These are phyloP conservation scores for Tapirus terrestris DNA, from an alignment of 2,113 vertebrate genomes.

Conservation along the genomic window DNA sequence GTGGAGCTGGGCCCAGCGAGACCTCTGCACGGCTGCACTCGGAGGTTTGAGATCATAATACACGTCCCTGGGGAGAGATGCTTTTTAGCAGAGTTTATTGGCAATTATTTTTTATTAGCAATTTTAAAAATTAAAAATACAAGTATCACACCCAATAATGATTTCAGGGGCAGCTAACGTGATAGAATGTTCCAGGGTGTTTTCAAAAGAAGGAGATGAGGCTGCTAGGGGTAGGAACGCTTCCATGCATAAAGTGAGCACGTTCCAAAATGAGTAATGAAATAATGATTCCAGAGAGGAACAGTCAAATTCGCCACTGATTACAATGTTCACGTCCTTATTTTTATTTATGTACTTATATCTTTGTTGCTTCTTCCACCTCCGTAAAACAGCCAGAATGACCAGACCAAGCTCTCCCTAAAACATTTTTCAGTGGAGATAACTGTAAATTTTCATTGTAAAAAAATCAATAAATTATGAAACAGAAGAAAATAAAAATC, in stretches of 20 bases:
- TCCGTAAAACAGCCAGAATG: conserved; percentile 36
- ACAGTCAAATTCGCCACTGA: background rate
- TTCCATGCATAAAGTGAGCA: background rate
- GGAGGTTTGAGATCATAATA: background rate
- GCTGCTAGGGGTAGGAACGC: background rate
- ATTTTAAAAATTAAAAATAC: conserved; percentile 60
- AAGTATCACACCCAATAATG: conserved; percentile 58
- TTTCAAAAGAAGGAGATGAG: conserved; percentile 46
- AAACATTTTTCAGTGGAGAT: conserved; percentile 35
- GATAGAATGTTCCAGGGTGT: conserved; percentile 12
- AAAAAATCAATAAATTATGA: conserved; percentile 26
- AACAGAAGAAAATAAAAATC: conserved; percentile 48
- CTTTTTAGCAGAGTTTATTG: conserved; percentile 62
- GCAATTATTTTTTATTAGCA: conserved; percentile 61
- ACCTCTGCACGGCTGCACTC: background rate
- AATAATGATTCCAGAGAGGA: conserved; percentile 35
- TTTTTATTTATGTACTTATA: background rate
- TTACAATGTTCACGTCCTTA: background rate
- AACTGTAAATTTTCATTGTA: conserved; percentile 37
- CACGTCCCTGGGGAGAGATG: background rate
- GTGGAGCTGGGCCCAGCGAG: background rate
- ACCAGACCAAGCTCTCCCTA: background rate
- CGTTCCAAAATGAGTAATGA: conserved; percentile 22
- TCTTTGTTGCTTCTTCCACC: background rate
- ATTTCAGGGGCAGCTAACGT: background rate